phyloP scores from a whole-genome alignment of 2,888 invertebrate species.

The Pantelozetes paolii region DNA sequence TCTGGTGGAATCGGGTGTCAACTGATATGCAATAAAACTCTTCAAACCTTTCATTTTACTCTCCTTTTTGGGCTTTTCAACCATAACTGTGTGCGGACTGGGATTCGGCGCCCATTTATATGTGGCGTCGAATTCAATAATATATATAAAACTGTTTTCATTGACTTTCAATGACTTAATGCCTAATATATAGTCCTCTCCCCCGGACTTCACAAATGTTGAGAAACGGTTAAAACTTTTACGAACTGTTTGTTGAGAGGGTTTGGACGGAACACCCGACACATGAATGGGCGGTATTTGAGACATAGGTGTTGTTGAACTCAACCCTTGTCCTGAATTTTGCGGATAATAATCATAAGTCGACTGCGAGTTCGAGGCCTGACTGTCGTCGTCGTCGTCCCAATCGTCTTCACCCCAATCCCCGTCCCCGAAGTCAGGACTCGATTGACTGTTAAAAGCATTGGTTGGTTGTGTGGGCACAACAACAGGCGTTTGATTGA shows the following conservation, averaged over 20 bases:
- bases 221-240: slow-evolving; percentile 61
- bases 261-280: not conserved
- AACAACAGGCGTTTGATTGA: slow-evolving; percentile 28
- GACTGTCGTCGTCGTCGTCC: slow-evolving; percentile 45
- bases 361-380: slow-evolving; percentile 38
- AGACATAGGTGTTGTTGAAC: slow-evolving; percentile 24
- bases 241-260: slow-evolving; percentile 29
- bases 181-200: slow-evolving; percentile 81
- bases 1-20: slow-evolving; percentile 80
- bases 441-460: not conserved
- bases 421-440: slow-evolving; percentile 26
- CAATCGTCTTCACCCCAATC: slow-evolving; percentile 46
- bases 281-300: slow-evolving; percentile 35
- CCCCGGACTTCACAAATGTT: slow-evolving; percentile 81
- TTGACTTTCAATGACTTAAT: slow-evolving; percentile 65
- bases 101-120: slow-evolving; percentile 72
- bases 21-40: slow-evolving; percentile 92
- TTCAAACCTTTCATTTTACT: slow-evolving; percentile 95
- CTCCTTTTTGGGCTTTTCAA: slow-evolving; percentile 94
- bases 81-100: slow-evolving; percentile 73
- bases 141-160: slow-evolving; percentile 64
- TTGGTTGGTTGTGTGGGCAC: slow-evolving; percentile 18
- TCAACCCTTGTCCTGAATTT: not conserved
- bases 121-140: slow-evolving; percentile 56
- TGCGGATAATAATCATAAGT: slow-evolving; percentile 7